Percentiles rank a stretch among this genome's conserved stretches.
Conservation (phyloP, 2,113 vertebrate genomes). For the Corapipo altera region DNA sequence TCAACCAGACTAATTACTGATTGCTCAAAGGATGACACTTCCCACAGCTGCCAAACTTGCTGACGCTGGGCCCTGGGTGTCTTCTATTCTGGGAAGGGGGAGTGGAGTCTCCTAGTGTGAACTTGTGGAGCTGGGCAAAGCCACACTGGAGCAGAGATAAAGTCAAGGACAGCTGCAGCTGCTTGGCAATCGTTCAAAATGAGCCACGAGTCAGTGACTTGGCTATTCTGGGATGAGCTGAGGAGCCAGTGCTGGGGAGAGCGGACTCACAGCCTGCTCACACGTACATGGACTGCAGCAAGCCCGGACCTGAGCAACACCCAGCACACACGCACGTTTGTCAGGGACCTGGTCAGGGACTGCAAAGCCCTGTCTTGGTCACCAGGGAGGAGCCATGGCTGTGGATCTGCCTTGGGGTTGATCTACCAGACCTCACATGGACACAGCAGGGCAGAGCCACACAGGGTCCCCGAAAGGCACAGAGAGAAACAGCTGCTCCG, state of each 20-base stretch:
- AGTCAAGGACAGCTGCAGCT: slow-evolving; percentile 70
- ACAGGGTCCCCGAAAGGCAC: rapidly evolving
- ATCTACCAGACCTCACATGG: neutral
- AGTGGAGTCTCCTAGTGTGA: slow-evolving; percentile 69
- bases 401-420: neutral
- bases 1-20: slow-evolving; percentile 49
- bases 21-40: slow-evolving; percentile 48
- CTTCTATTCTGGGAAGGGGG: slow-evolving; percentile 70
- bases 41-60: slow-evolving; percentile 63
- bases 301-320: neutral
- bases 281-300: slow-evolving; percentile 10
- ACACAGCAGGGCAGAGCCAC: neutral
- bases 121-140: slow-evolving; percentile 68
- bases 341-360: neutral
- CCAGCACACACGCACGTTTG: neutral
- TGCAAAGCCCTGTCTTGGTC: neutral
- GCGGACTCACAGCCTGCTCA: neutral
- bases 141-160: slow-evolving; percentile 53
- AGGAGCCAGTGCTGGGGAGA: slow-evolving; percentile 1
- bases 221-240: slow-evolving; percentile 56
- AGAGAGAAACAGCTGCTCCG: neutral
- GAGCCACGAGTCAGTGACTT: slow-evolving; percentile 64
- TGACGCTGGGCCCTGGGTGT: slow-evolving; percentile 49
- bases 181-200: slow-evolving; percentile 58
- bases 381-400: rapidly evolving